Base-by-base conservation (phyloP, 1,140 invertebrate genomes). In the Laupala kohalensis region DNA sequence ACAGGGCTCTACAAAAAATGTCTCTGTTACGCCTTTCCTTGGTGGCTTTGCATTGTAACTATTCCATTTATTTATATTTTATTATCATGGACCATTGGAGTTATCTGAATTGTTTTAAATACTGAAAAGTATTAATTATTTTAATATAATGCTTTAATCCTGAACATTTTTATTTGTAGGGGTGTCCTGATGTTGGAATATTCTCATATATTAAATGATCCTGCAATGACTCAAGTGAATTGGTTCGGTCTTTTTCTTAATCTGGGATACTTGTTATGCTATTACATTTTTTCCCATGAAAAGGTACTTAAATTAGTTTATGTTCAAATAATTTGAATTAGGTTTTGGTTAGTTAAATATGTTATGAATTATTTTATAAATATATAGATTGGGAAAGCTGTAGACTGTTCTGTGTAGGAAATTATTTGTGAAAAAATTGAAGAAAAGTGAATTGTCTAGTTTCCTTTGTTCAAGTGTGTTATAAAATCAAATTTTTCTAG, bases 21-120 rank as follows among this genome's bases (percentile, higher is more conserved):
- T 86, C 71, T 84, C 86, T 68, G 79, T 88, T 28, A 86, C 86
- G 77, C 88, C 89, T 2, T 91, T 93, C 80, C 75, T 91, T 63
- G 90, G 90, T 64, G 90, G 90, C 80, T 76, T 89, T 76, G 85
- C 87, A 74, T 85, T 93, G 91, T 92, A 80, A 87, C 89, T 87
- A 73, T 29, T 68, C 64, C 6, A 26, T 13, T 69, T 19, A 37
- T 53, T 62, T 12, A 62, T 62, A 62, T 62, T 12, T 12, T 62
- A 62, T 12, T 62, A 62, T 62, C 9, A 62, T 62, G 19, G 9
- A 62, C 9, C 19, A 62, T 62, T 62, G n/a, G 23, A 25, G 23
- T 27, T 27, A 13, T 71, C 3, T 9, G 1, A 67, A 15, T 5
- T 5, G 13, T 26, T 19, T 68, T 25, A 27, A 4, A 27, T 23